A percentile compares a stretch with the other conserved stretches of the same genome.
Conservation (phyloP, 2,113 vertebrate genomes). For the Colius striatus region DNA sequence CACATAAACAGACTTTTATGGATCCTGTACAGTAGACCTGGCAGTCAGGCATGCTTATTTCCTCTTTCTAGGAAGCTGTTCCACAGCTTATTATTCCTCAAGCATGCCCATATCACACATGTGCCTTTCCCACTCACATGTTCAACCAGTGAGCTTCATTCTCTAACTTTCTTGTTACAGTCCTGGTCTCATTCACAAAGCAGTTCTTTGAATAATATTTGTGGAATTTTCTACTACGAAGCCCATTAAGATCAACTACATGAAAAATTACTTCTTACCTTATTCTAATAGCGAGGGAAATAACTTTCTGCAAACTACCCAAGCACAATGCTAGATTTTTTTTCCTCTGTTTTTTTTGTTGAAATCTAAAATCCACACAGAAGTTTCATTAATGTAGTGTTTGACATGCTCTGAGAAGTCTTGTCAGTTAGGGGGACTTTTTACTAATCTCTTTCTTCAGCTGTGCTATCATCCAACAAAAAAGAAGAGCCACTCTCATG, state of each 20-base stretch:
- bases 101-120: not conserved
- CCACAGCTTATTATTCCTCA: not conserved
- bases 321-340: not conserved
- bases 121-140: not conserved
- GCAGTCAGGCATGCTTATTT: not conserved
- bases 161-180: not conserved
- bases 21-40: not conserved
- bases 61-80: not conserved
- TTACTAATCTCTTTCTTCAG: constrained; percentile 1
- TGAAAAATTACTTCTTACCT: not conserved
- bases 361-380: not conserved
- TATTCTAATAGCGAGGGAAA: not conserved
- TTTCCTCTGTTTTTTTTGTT: not conserved
- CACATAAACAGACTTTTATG: not conserved
- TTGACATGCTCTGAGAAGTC: not conserved
- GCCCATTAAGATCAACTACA: not conserved
- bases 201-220: not conserved
- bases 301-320: not conserved
- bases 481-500: not conserved
- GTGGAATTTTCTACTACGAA: not conserved
- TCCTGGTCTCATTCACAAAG: not conserved
- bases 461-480: constrained; percentile 12
- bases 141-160: not conserved
- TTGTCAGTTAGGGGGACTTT: not conserved
- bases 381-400: not conserved